Conservation (phyloP, 2,888 invertebrate genomes). For the Bellardia bayeri region DNA sequence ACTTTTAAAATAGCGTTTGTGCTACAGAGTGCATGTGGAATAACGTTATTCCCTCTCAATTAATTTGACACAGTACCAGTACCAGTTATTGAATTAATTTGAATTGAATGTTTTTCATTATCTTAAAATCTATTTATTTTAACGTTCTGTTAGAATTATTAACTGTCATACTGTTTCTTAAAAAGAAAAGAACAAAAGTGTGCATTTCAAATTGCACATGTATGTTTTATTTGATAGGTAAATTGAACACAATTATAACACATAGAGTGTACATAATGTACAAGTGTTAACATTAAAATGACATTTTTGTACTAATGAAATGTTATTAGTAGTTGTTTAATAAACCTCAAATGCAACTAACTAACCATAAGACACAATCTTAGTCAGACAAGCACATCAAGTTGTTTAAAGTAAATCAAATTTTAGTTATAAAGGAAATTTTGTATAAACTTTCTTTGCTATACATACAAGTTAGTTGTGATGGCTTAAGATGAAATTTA, state of each 20-base stretch:
- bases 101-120: no score
- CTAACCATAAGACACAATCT: not conserved
- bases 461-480: not conserved
- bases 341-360: slow-evolving; percentile 54
- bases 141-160: no score
- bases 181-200: not conserved
- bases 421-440: not conserved
- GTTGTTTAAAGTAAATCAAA: slow-evolving; percentile 24
- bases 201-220: not conserved
- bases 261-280: not conserved
- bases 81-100: no score
- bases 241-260: not conserved
- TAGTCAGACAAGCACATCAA: not conserved
- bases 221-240: slow-evolving; percentile 37
- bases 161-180: no score
- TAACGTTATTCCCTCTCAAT: no score
- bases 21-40: no score
- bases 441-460: not conserved
- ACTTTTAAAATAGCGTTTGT: no score
- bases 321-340: slow-evolving; percentile 57
- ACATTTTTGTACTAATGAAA: slow-evolving; percentile 19
- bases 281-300: slow-evolving; percentile 11
- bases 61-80: no score
- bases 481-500: not conserved
- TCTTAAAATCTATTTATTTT: no score